These are phyloP conservation scores for Trachythela sp. DNA, from an alignment of 64 coral and sea anemone genomes.

Conservation along the genomic window DNA sequence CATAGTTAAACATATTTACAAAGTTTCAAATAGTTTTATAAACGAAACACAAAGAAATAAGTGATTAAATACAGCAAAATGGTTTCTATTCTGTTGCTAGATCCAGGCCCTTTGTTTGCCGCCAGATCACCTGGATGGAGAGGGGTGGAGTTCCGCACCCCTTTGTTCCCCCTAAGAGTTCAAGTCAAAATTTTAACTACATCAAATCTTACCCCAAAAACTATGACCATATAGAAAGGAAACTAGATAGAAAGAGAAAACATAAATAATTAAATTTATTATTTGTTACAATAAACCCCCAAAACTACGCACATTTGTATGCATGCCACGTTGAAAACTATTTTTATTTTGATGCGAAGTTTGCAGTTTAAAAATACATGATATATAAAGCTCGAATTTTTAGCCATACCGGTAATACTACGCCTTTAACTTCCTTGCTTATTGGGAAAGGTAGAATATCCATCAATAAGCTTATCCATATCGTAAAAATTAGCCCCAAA, in stretches of 20 bases:
- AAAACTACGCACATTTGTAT: neutral
- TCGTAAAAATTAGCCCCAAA: slow-evolving; percentile 51
- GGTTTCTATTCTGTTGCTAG: too few species aligned
- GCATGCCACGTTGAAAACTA: neutral
- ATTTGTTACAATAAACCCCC: too few species aligned
- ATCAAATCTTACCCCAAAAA: slow-evolving; percentile 87
- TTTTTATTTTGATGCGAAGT: too few species aligned
- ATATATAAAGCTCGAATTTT: neutral
- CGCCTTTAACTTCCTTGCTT: slow-evolving; percentile 64
- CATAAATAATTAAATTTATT: neutral
- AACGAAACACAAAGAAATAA: too few species aligned
- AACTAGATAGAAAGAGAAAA: slow-evolving; percentile 53
- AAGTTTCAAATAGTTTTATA: too few species aligned
- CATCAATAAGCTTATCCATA: slow-evolving; percentile 69
- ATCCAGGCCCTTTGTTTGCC: too few species aligned
- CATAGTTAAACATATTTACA: too few species aligned
- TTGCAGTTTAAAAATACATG: too few species aligned
- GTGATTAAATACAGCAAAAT: too few species aligned
- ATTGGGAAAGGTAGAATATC: slow-evolving; percentile 74
- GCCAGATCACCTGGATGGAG: too few species aligned
- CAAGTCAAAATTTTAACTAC: neutral
- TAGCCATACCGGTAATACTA: slow-evolving; percentile 77
- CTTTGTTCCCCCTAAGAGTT: too few species aligned
- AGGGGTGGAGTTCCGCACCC: too few species aligned
- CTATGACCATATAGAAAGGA: slow-evolving; percentile 88